phyloP scores from a whole-genome alignment of 2,888 invertebrate species.

The Andricus curvator region DNA sequence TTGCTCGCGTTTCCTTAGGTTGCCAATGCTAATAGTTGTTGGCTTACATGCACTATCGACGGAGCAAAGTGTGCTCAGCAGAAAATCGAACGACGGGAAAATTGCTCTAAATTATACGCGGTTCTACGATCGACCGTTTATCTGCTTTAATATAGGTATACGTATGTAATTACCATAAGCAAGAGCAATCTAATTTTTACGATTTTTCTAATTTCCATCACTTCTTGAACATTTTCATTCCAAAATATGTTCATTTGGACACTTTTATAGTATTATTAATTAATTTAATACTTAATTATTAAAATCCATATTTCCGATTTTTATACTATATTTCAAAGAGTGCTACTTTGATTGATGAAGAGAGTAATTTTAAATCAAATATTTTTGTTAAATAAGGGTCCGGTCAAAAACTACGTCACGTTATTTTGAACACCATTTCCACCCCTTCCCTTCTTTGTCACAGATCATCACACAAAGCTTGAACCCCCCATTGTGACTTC shows the following conservation, averaged over 20 bases:
- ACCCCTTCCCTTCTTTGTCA: too few species aligned
- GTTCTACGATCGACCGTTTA: constrained; percentile 54
- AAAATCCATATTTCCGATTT: neutral
- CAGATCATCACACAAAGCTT: too few species aligned
- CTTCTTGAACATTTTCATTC: neutral
- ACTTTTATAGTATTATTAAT: neutral
- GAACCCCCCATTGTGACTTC: too few species aligned
- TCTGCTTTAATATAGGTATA: constrained; percentile 48
- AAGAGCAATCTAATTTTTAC: constrained; percentile 11
- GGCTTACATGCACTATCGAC: neutral
- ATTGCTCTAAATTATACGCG: constrained; percentile 55
- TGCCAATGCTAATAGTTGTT: constrained; percentile 32
- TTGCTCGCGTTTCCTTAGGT: constrained; percentile 22
- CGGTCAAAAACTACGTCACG: too few species aligned
- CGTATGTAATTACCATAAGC: constrained; percentile 55
- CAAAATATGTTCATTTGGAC: neutral
- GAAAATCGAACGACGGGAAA: constrained; percentile 58
- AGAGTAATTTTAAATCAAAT: neutral
- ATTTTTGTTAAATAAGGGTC: too few species aligned
- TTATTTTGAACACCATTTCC: too few species aligned
- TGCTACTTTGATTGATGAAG: neutral
- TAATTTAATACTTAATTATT: neutral
- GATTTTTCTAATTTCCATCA: neutral
- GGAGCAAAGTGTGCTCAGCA: constrained; percentile 36
- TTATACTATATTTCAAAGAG: neutral